Evolutionary conservation across 37 sponge, comb jelly and placozoan species (phyloP), one percentile per base, ranked within the genome.

Genomic region (Mnemiopsis leidyi): DNA sequence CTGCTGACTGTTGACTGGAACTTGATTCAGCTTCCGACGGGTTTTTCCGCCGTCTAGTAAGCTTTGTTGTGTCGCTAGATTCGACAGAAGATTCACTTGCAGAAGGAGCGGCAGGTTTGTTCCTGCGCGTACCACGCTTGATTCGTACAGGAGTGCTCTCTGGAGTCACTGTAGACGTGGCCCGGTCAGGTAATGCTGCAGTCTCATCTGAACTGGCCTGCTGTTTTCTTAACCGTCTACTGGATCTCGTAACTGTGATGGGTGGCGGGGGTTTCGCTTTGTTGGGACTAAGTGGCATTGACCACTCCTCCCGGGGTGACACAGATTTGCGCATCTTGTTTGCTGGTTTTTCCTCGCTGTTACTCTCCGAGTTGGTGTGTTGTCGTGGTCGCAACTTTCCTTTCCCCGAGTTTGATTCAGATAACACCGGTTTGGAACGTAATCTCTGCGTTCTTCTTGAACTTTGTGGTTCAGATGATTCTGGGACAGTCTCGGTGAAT

Each of bases 291-390:
- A 30, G 2, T 18, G 73, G 73, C 23, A 71, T 7, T 3, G 23
- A 3, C 2, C 29, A 23, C 73, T 71, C 25, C 23, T 25, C 23
- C 73, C 7, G 23, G 23, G 3, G 3, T 71, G 16, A 7, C 23
- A 29, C 73, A 3, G 73, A 71, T 23, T 71, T 71, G 3, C 73
- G 23, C 29, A 71, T 23, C 23, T 71, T 71, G 23, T 30, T 71
- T 3, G 73, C 73, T 29, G 73, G 73, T 71, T 71, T 71, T n/a
- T 71, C 73, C 25, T 71, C 73, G 3, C 29, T 71, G 73, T 71
- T 71, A 30, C 73, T 71, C 23, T 71, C 73, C 25, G 73, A 71
- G 26, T 3, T 71, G 29, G 73, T 71, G 29, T 71, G 73, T 71
- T 71, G 23, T 71, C 73, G 7, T 5, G 73, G 73, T 23, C 73